Conservation (phyloP, 2,888 invertebrate species). For the Aspidiotus rigidus region DNA sequence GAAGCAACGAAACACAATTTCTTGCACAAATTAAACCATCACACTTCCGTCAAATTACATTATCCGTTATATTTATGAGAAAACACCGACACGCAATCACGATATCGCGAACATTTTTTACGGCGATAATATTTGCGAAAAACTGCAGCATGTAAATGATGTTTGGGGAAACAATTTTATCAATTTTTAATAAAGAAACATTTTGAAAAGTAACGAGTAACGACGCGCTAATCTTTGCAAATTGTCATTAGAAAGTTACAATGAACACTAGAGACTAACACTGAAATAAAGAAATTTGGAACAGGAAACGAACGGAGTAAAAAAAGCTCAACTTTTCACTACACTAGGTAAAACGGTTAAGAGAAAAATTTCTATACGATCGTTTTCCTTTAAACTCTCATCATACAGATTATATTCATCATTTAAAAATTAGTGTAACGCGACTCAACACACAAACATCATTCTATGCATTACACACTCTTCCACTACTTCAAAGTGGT, state of each 20-base stretch:
- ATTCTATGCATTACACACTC: slow-evolving; percentile 32
- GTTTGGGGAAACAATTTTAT: neutral
- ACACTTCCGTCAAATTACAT: slow-evolving; percentile 6
- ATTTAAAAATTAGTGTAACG: slow-evolving; percentile 10
- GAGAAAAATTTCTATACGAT: too few relatives aligned
- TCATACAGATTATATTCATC: too few relatives aligned
- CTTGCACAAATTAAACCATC: neutral
- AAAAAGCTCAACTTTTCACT: too few relatives aligned
- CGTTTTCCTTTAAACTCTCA: too few relatives aligned
- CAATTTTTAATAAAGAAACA: slow-evolving; percentile 3
- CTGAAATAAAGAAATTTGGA: neutral
- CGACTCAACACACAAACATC: slow-evolving; percentile 32
- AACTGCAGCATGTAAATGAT: neutral
- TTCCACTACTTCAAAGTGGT: slow-evolving; percentile 22
- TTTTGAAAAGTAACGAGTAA: slow-evolving; percentile 5
- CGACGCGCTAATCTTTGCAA: slow-evolving; percentile 32
- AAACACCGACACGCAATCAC: slow-evolving; percentile 9
- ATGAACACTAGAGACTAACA: neutral
- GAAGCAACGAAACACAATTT: slow-evolving; percentile 20
- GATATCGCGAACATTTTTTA: neutral
- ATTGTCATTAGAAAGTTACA: slow-evolving; percentile 32
- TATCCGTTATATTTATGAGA: neutral
- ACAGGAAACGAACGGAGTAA: neutral
- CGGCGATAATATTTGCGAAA: neutral
- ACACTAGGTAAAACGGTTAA: too few relatives aligned